phyloP scores from a whole-genome alignment of 2,797 vertebrate species.

The Leptodactylus fallax region DNA sequence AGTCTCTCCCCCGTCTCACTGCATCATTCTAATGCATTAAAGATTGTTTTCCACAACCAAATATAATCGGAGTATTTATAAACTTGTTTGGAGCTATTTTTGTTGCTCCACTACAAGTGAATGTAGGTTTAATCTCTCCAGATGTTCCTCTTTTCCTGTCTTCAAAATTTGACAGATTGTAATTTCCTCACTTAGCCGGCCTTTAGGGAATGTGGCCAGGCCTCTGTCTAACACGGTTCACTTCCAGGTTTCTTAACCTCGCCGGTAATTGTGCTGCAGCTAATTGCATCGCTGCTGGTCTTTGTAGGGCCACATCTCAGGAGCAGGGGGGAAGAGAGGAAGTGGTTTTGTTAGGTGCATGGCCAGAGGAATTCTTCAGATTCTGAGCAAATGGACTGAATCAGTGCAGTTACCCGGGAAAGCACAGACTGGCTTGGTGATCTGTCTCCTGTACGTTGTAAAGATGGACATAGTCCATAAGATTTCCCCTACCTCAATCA shows the following conservation, averaged over 20 bases:
- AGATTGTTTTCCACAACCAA: not conserved
- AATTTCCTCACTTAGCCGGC: slow-evolving; percentile 44
- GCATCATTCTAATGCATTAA: not conserved
- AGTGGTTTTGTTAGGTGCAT: not conserved
- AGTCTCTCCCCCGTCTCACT: not conserved
- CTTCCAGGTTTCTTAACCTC: slow-evolving; percentile 54
- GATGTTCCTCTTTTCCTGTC: slow-evolving; percentile 58
- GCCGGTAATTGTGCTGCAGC: slow-evolving; percentile 21
- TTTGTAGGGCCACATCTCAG: slow-evolving; percentile 28
- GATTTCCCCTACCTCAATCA: not conserved
- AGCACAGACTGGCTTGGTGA: too few species aligned
- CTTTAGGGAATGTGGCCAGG: slow-evolving; percentile 27
- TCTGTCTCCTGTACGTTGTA: too few species aligned
- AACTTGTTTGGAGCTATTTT: slow-evolving; percentile 10
- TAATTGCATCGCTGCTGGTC: slow-evolving; percentile 48
- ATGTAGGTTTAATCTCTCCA: slow-evolving; percentile 43
- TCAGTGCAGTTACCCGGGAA: not conserved
- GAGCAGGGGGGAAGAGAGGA: not conserved
- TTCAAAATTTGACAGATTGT: slow-evolving; percentile 49
- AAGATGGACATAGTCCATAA: too few species aligned
- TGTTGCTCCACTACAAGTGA: not conserved
- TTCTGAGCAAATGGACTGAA: slow-evolving; percentile 23
- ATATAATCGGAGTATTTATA: not conserved
- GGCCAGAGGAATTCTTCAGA: not conserved
- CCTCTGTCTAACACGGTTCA: slow-evolving; percentile 25